Percentiles rank a stretch among this genome's conserved stretches.
phyloP scores from a whole-genome alignment of 2,113 vertebrate genomes.

The Sialia sialis region DNA sequence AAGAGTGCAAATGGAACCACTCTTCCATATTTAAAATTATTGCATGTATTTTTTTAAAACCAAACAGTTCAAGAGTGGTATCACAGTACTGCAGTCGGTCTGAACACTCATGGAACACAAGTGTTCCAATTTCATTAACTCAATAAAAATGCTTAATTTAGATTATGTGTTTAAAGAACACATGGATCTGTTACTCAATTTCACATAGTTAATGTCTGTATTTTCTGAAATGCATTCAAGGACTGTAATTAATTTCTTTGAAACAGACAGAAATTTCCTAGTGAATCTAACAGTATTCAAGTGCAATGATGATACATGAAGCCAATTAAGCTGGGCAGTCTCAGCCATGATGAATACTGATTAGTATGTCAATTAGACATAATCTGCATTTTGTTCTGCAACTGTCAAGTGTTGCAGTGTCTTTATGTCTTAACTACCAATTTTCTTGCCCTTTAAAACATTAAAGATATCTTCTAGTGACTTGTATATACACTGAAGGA shows the following conservation, averaged over 20 bases:
- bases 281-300: not conserved
- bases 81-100: not conserved
- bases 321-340: not conserved
- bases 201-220: not conserved
- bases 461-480: slow-evolving; percentile 90
- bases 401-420: not conserved
- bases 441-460: slow-evolving; percentile 83
- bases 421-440: slow-evolving; percentile 64
- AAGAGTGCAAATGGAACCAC: not conserved
- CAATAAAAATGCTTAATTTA: not conserved
- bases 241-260: not conserved
- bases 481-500: slow-evolving; percentile 85
- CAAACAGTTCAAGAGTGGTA: not conserved
- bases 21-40: not conserved
- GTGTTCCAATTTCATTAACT: not conserved
- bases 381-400: not conserved
- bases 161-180: not conserved
- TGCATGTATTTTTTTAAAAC: not conserved
- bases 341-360: not conserved
- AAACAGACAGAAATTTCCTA: not conserved
- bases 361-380: not conserved
- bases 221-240: not conserved
- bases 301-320: not conserved
- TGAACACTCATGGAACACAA: not conserved
- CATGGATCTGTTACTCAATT: not conserved